Evolutionary conservation across 2,113 vertebrate species (phyloP).

Genomic region (Melierax canorus): DNA sequence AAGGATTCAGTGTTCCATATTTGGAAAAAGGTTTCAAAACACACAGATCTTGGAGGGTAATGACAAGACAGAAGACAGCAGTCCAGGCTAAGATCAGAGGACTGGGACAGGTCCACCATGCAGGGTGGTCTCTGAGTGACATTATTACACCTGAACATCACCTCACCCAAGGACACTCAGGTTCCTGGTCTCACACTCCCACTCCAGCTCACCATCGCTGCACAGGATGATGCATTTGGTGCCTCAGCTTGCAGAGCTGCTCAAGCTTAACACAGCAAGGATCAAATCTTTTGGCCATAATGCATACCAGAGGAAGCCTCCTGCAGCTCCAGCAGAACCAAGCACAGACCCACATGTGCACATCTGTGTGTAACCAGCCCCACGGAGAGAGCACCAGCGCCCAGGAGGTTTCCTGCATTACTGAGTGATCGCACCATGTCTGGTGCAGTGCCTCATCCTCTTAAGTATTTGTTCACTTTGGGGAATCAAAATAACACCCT

Average conservation of each 20-base stretch:
- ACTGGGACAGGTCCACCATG: background rate
- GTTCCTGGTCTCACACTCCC: background rate
- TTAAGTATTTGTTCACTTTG: accelerated
- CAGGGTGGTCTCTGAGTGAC: background rate
- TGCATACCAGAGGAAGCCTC: background rate
- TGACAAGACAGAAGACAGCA: background rate
- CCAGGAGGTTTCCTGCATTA: background rate
- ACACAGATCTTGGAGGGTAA: no score
- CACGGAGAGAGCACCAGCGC: accelerated
- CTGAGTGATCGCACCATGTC: accelerated
- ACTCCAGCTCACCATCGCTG: background rate
- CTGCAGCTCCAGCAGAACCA: accelerated
- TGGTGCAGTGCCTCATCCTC: background rate
- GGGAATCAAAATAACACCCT: background rate
- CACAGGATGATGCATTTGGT: background rate
- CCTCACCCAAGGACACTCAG: background rate
- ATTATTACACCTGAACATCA: accelerated
- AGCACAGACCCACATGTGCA: accelerated
- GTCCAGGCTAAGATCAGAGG: background rate
- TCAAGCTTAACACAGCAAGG: background rate
- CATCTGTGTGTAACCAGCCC: accelerated
- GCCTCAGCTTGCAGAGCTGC: background rate
- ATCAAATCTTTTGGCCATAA: no score
- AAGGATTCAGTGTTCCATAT: background rate
- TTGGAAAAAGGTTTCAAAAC: background rate